Evolutionary conservation across 2,113 vertebrate species (phyloP).

Genomic region (Pachycephala philippinensis): DNA sequence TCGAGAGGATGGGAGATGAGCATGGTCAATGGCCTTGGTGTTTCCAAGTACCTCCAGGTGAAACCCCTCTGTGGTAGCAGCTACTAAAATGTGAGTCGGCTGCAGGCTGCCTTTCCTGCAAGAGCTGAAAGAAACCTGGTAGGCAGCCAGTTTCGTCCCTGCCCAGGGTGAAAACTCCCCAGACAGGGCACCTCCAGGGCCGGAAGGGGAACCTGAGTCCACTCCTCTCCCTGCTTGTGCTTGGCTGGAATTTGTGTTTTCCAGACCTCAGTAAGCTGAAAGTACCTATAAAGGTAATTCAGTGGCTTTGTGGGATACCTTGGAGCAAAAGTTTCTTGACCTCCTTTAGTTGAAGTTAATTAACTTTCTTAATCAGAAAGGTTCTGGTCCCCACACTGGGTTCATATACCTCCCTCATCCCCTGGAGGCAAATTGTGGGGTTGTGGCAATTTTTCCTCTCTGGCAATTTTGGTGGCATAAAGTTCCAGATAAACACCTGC

Average conservation of each 20-base stretch:
- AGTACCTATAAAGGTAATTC: background rate
- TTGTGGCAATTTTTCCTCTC: background rate
- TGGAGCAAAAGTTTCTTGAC: background rate
- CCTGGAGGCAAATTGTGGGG: background rate
- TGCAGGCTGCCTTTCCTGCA: background rate
- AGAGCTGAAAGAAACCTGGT: background rate
- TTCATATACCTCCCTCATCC: background rate
- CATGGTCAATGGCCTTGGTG: background rate
- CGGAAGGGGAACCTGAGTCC: background rate
- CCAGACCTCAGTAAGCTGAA: background rate
- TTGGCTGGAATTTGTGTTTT: background rate
- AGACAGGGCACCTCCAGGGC: background rate
- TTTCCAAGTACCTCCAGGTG: background rate
- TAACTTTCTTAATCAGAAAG: background rate
- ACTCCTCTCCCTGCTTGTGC: background rate
- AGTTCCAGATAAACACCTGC: background rate
- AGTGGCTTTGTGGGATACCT: background rate
- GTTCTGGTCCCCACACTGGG: background rate
- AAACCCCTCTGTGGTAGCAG: background rate
- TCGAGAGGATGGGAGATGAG: background rate
- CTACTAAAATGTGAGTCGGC: background rate
- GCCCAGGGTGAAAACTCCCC: background rate
- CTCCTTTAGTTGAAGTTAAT: background rate
- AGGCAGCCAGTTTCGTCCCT: background rate
- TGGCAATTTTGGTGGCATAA: background rate